phyloP scores from a whole-genome alignment of 2,113 vertebrate species.

The Zosterops japonicus region DNA sequence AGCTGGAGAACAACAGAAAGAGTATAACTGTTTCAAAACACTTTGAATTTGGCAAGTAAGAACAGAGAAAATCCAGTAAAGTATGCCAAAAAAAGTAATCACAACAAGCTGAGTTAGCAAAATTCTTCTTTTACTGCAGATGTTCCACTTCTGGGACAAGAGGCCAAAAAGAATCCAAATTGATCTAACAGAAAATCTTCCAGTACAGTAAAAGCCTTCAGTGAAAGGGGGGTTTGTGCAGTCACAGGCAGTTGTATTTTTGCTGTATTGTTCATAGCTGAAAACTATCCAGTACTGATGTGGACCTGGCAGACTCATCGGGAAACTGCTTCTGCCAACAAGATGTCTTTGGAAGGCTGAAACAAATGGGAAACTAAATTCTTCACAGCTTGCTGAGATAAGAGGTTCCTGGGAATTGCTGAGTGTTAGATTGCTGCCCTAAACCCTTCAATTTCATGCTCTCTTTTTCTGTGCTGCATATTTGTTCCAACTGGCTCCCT shows the following conservation, averaged over 20 bases:
- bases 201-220: neutral
- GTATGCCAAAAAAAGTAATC: neutral
- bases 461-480: conserved; percentile 35
- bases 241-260: neutral
- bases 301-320: conserved; percentile 41
- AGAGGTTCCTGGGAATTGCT: conserved; percentile 59
- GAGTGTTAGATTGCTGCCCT: conserved; percentile 64
- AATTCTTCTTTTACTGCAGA: neutral
- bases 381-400: conserved; percentile 68
- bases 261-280: conserved; percentile 9
- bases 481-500: conserved; percentile 70
- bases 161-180: neutral
- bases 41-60: conserved; percentile 6
- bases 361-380: conserved; percentile 67
- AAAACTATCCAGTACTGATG: conserved; percentile 50
- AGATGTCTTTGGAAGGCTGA: conserved; percentile 64
- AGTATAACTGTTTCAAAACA: neutral
- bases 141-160: neutral
- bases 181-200: conserved; percentile 19
- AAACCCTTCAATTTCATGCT: conserved; percentile 70
- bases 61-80: neutral
- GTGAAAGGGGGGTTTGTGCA: neutral
- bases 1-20: neutral
- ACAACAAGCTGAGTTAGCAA: conserved; percentile 2
- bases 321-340: conserved; percentile 42